These are phyloP conservation scores for Euzetes globulus DNA, from an alignment of 2,888 invertebrate genomes.

Conservation along the genomic window DNA sequence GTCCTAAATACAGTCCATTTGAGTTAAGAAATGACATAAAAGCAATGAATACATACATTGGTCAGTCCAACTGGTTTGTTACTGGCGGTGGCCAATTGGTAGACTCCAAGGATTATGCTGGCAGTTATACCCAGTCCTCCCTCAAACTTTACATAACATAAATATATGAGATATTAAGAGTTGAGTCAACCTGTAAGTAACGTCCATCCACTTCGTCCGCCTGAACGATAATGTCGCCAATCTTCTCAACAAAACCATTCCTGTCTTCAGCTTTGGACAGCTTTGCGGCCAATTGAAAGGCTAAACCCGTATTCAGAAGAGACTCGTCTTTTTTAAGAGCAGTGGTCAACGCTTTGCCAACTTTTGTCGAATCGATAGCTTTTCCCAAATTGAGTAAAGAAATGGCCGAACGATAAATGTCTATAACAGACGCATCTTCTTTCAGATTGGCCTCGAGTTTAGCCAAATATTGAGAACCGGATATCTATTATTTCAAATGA, in stretches of 20 bases:
- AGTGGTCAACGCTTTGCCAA: constrained; percentile 64
- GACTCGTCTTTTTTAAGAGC: constrained; percentile 72
- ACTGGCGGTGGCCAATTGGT: constrained; percentile 56
- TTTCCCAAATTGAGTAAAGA: constrained; percentile 62
- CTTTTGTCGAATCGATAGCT: constrained; percentile 58
- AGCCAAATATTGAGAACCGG: neutral
- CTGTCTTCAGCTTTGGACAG: constrained; percentile 53
- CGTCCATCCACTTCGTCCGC: constrained; percentile 89
- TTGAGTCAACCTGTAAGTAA: constrained; percentile 53
- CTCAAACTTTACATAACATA: constrained; percentile 59
- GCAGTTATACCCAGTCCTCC: constrained; percentile 60
- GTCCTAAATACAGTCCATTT: constrained; percentile 49
- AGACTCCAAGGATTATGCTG: constrained; percentile 57
- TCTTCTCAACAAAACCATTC: constrained; percentile 57
- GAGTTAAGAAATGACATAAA: neutral
- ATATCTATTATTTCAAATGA: neutral
- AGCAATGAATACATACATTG: neutral
- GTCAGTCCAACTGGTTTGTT: constrained; percentile 63
- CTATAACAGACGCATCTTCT: constrained; percentile 59
- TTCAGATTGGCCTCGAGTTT: constrained; percentile 58
- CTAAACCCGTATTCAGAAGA: constrained; percentile 28
- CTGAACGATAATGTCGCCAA: constrained; percentile 86
- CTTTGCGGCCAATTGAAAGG: constrained; percentile 57
- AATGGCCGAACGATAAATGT: constrained; percentile 66
- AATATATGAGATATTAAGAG: constrained; percentile 34